Evolutionary conservation across 2,888 invertebrate genomes (phyloP).

Genomic region (Xestia rhomboidea): DNA sequence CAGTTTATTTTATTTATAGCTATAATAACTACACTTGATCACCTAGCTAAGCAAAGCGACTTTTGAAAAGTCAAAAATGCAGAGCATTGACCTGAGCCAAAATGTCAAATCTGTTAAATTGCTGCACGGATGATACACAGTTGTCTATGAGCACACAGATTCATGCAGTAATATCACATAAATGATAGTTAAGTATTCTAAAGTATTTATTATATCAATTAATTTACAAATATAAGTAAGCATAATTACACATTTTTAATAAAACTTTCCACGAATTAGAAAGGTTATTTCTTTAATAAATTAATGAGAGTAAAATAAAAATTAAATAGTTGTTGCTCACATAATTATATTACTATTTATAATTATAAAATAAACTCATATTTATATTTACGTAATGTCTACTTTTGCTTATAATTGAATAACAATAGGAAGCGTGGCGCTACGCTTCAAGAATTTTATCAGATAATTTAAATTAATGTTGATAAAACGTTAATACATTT

Average conservation of each 20-base stretch:
- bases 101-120: too few species aligned
- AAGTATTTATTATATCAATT: too few species aligned
- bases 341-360: not conserved
- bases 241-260: not conserved
- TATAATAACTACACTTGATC: too few species aligned
- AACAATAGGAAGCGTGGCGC: conserved; percentile 24
- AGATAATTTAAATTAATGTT: conserved; percentile 31
- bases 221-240: not conserved
- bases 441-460: conserved; percentile 20
- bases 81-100: too few species aligned
- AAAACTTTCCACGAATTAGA: not conserved
- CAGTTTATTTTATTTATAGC: too few species aligned
- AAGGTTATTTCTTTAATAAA: not conserved
- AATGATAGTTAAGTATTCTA: too few species aligned
- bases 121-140: too few species aligned
- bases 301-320: conserved; percentile 19
- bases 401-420: conserved; percentile 33
- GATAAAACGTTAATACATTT: conserved; percentile 13
- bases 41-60: too few species aligned
- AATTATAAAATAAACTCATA: conserved; percentile 23
- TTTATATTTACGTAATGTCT: conserved; percentile 31
- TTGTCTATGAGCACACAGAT: not conserved
- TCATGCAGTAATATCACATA: too few species aligned
- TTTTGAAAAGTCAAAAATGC: too few species aligned
- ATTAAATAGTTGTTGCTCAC: not conserved